These are phyloP conservation scores for Heteromurus nitidus DNA, from an alignment of 2,888 invertebrate species.

Conservation along the genomic window DNA sequence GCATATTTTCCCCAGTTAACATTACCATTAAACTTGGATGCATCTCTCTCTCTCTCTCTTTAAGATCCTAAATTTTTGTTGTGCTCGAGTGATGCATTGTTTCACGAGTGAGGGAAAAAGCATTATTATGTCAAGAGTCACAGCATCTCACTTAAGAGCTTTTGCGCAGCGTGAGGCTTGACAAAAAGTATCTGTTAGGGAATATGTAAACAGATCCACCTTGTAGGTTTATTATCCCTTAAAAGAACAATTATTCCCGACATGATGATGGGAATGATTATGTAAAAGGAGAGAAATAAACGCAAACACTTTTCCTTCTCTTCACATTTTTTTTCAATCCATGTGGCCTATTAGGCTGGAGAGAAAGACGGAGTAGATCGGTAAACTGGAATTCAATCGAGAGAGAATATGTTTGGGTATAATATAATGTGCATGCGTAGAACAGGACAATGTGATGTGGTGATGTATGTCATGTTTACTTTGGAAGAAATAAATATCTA, in stretches of 20 bases:
- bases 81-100: neutral
- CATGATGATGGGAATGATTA: neutral
- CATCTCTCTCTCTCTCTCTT: too few species aligned
- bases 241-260: conserved; percentile 35
- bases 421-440: too few species aligned
- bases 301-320: neutral
- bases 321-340: neutral
- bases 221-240: conserved; percentile 25
- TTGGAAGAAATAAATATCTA: neutral
- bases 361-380: neutral
- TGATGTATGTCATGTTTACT: conserved; percentile 28
- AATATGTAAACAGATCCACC: conserved; percentile 15
- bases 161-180: neutral
- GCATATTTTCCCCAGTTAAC: too few species aligned
- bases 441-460: too few species aligned
- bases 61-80: neutral
- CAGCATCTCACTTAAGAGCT: neutral
- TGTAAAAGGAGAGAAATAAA: neutral
- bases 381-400: too few species aligned
- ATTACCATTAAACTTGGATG: too few species aligned
- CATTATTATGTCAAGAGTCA: conserved; percentile 29
- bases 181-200: conserved; percentile 20
- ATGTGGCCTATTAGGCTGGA: conserved; percentile 5
- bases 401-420: too few species aligned
- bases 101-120: neutral